phyloP scores from a whole-genome alignment of 1,140 invertebrate genomes.

The Pachyrhynchus sulphureomaculatus region DNA sequence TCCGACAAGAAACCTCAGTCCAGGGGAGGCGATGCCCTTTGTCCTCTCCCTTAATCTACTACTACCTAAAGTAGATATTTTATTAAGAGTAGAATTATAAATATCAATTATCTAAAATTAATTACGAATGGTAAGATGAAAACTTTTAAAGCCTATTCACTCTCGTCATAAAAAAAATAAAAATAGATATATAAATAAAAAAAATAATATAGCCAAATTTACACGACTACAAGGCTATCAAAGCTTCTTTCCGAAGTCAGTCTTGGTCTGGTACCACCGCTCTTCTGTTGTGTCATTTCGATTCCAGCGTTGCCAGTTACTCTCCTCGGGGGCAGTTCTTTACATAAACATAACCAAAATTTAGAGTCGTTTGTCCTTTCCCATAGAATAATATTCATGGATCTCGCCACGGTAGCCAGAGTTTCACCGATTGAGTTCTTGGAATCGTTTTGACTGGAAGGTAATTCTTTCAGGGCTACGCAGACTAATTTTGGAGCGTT shows the following conservation, averaged over 20 bases:
- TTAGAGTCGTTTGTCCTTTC: constrained; percentile 35
- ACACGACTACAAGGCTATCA: constrained; percentile 16
- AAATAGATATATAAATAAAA: too few species aligned
- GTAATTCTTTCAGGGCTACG: constrained; percentile 43
- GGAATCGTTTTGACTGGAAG: constrained; percentile 36
- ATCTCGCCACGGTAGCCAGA: constrained; percentile 22
- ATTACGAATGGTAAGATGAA: too few species aligned
- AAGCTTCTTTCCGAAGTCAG: constrained; percentile 18
- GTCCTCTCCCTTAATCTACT: too few species aligned
- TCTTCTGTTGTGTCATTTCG: constrained; percentile 1
- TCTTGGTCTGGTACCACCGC: constrained; percentile 9
- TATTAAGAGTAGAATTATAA: too few species aligned
- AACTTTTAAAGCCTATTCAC: too few species aligned
- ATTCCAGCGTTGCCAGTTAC: not conserved
- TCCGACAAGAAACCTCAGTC: too few species aligned
- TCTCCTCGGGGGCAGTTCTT: constrained; percentile 44
- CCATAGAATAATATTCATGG: constrained; percentile 39
- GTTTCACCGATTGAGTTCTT: constrained; percentile 48
- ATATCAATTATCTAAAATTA: too few species aligned
- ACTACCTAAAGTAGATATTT: too few species aligned
- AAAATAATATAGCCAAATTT: not conserved
- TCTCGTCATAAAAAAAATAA: too few species aligned
- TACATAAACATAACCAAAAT: constrained; percentile 43
- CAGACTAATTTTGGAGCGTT: constrained; percentile 36
- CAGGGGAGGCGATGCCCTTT: too few species aligned